Percentiles rank a stretch among this genome's conserved stretches.
Evolutionary conservation across 2,113 vertebrate genomes (phyloP).

Genomic region (Semnopithecus entellus): DNA sequence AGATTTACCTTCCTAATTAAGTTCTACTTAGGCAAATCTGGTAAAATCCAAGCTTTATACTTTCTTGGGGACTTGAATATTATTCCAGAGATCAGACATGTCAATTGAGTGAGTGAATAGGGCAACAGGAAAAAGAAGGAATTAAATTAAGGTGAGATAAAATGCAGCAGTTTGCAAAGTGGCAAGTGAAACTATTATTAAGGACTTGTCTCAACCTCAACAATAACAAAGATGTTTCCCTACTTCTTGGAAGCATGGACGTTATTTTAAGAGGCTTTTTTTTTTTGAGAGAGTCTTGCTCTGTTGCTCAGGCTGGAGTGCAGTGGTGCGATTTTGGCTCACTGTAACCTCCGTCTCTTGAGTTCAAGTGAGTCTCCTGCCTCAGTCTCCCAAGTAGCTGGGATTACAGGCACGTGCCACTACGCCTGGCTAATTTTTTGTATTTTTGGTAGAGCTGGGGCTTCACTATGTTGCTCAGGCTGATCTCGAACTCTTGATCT

Average conservation of each 20-base stretch:
- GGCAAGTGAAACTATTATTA: neutral
- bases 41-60: constrained; percentile 66
- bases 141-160: constrained; percentile 62
- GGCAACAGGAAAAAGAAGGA: constrained; percentile 53
- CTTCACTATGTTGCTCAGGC: no score
- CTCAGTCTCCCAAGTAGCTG: no score
- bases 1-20: constrained; percentile 72
- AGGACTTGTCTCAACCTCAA: constrained; percentile 44
- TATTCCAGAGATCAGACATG: constrained; percentile 69
- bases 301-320: no score
- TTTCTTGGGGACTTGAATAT: constrained; percentile 68
- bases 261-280: constrained; percentile 49
- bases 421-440: no score
- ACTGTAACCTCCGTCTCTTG: no score
- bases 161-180: constrained; percentile 21
- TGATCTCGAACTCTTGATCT: no score
- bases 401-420: no score
- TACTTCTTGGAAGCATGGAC: neutral
- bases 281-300: no score
- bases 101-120: constrained; percentile 52
- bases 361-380: no score
- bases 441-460: no score
- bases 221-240: constrained; percentile 3
- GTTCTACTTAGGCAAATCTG: constrained; percentile 69
- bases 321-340: no score